Percentiles rank a stretch among this genome's conserved stretches.
These are phyloP conservation scores for Nematolebias whitei DNA, from an alignment of 2,113 vertebrate genomes.

Conservation along the genomic window DNA sequence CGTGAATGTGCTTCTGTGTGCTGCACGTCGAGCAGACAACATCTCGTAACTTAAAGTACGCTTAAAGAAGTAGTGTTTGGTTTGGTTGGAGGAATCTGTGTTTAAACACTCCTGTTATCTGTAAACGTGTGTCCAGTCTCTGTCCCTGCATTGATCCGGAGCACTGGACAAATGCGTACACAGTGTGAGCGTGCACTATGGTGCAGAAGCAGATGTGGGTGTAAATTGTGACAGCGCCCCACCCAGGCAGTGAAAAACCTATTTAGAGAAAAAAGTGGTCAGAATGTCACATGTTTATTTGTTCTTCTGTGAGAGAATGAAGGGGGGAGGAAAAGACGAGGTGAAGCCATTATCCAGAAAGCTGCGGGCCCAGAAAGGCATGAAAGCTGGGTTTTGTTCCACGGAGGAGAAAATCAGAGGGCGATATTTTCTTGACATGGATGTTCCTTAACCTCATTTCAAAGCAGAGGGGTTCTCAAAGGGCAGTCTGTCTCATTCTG, in stretches of 20 bases:
- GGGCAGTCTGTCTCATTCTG: constrained; percentile 67
- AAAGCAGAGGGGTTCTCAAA: constrained; percentile 73
- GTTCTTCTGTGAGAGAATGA: constrained; percentile 36
- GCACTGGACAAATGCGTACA: neutral
- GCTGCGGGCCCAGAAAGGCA: constrained; percentile 28
- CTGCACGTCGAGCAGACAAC: constrained; percentile 1
- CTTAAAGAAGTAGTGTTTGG: neutral
- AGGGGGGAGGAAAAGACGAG: constrained; percentile 22
- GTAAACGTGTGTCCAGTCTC: too few relatives aligned
- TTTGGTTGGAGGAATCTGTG: neutral
- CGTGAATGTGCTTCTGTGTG: constrained; percentile 66
- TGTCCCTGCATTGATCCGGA: neutral
- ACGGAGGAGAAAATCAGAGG: constrained; percentile 59
- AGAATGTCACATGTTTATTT: constrained; percentile 42
- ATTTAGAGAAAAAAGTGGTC: constrained; percentile 49
- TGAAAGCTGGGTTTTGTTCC: constrained; percentile 71
- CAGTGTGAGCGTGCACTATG: neutral
- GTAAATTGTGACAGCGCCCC: constrained; percentile 41
- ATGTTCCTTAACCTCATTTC: constrained; percentile 72
- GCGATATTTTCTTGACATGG: constrained; percentile 74
- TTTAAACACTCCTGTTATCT: constrained; percentile 6
- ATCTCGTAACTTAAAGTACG: constrained; percentile 3
- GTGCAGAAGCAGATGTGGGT: constrained; percentile 42
- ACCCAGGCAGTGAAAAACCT: constrained; percentile 49
- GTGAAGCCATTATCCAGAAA: neutral